Evolutionary conservation across 2,113 vertebrate genomes (phyloP), one percentile per base, ranked within the genome.

Genomic region (Trematocara marginatum): DNA sequence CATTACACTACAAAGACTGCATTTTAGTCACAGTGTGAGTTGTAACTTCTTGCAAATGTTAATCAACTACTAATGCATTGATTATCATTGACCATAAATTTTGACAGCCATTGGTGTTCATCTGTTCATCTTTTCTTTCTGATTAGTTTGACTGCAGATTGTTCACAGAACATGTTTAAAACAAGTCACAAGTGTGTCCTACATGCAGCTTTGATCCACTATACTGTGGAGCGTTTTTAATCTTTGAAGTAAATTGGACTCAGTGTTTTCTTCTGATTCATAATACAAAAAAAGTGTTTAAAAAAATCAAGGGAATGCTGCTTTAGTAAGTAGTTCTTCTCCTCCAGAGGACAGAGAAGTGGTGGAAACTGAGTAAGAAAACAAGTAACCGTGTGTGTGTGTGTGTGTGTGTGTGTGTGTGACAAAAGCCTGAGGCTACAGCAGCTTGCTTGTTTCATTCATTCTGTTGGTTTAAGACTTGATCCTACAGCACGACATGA

Each of bases 401-500:
- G 54, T 23, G 56, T 35, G 26, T 29, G 26, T 29, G 80, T 29
- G 80, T 54, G 76, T 61, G 47, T 49, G 66, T 83, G 54, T 23
- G 56, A 11, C 10, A 61, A 52, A 78, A 26, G 78, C 85, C 88
- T 74, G 40, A 3, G 82, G 85, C 85, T 82, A 71, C 42, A 84
- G 56, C 26, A 84, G 45, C 69, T 52, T 81, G 69, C 81, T 89
- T 86, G 81, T 81, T 81, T 74, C 71, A 81, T 78, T 81, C 49
- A 53, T 71, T 87, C 34, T 53, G 42, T 87, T 69, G 69, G 40
- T 84, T 90, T 84, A 84, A 56, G 57, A 81, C 56, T 47, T 18
- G 15, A 53, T 84, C 69, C 69, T 59, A 29, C 9, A 78, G 66
- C n/a, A 15, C 29, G 23, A 64, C 7, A 26, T 12, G 26, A 26